A percentile compares a stretch with the other conserved stretches of the same genome.
Conservation (phyloP, 2,113 vertebrate genomes). For the Corythaixoides concolor region DNA sequence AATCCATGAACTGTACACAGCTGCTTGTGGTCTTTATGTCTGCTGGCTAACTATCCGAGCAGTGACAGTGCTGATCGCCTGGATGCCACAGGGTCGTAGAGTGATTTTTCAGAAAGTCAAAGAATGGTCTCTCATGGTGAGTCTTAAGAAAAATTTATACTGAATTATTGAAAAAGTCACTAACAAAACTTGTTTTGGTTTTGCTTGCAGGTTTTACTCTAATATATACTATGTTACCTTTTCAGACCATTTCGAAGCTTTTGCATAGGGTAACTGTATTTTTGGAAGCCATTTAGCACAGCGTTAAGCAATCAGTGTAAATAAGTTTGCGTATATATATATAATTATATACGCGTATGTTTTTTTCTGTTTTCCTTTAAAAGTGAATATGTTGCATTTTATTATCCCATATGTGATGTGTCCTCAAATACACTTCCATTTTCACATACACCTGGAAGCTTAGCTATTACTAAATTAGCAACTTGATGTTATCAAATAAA, state of each 20-base stretch:
- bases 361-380: not conserved
- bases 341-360: rapidly evolving
- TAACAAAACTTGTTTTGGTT: not conserved
- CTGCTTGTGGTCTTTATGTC: slow-evolving; percentile 95
- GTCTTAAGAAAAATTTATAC: slow-evolving; percentile 5
- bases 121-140: slow-evolving; percentile 97
- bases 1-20: slow-evolving; percentile 97
- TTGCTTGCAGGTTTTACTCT: not conserved
- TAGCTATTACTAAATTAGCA: not conserved
- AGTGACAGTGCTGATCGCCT: slow-evolving; percentile 90
- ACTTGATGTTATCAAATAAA: not conserved
- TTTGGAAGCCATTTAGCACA: not conserved
- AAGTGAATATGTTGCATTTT: not conserved
- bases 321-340: not conserved
- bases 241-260: not conserved
- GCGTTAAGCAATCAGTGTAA: not conserved
- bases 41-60: slow-evolving; percentile 96
- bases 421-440: not conserved
- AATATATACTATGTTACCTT: not conserved
- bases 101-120: slow-evolving; percentile 95
- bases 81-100: slow-evolving; percentile 98
- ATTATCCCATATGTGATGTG: not conserved
- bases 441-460: not conserved
- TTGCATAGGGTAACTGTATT: not conserved
- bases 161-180: not conserved